Percentiles rank a stretch among this genome's conserved stretches.
phyloP scores from a whole-genome alignment of 2,888 invertebrate species.

The Cerastis rubricosa region DNA sequence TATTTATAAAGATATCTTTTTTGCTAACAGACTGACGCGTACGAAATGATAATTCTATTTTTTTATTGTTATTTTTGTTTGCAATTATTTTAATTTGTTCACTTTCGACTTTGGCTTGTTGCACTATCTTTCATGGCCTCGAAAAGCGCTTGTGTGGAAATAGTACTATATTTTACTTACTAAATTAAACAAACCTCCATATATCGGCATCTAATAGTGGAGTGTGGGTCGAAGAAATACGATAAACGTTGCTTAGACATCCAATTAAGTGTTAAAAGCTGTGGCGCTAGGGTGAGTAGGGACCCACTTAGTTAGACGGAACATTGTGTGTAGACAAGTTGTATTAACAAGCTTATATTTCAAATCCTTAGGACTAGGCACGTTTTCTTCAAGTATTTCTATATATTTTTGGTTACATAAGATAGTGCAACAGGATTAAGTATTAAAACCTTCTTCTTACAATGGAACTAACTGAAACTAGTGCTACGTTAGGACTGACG shows the following conservation, averaged over 20 bases:
- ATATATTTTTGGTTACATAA: neutral
- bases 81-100: slow-evolving; percentile 45
- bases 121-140: slow-evolving; percentile 53
- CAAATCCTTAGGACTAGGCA: neutral
- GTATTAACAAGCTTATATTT: neutral
- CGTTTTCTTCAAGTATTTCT: neutral
- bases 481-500: slow-evolving; percentile 67
- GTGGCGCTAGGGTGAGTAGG: neutral
- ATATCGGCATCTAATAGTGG: slow-evolving; percentile 3
- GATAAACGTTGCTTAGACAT: slow-evolving; percentile 26
- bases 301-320: slow-evolving; percentile 12
- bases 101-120: slow-evolving; percentile 46
- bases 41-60: slow-evolving; percentile 56
- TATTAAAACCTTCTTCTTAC: slow-evolving; percentile 34
- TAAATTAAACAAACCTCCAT: slow-evolving; percentile 3
- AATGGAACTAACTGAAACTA: slow-evolving; percentile 62
- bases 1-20: slow-evolving; percentile 58
- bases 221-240: slow-evolving; percentile 27
- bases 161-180: slow-evolving; percentile 6
- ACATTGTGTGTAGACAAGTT: slow-evolving; percentile 1
- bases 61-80: slow-evolving; percentile 62
- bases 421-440: slow-evolving; percentile 51
- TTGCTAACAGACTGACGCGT: slow-evolving; percentile 66
- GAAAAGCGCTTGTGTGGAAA: neutral
- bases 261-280: slow-evolving; percentile 35